Base-by-base conservation (phyloP, 2,797 vertebrate species). In the Uromys caudimaculatus region DNA sequence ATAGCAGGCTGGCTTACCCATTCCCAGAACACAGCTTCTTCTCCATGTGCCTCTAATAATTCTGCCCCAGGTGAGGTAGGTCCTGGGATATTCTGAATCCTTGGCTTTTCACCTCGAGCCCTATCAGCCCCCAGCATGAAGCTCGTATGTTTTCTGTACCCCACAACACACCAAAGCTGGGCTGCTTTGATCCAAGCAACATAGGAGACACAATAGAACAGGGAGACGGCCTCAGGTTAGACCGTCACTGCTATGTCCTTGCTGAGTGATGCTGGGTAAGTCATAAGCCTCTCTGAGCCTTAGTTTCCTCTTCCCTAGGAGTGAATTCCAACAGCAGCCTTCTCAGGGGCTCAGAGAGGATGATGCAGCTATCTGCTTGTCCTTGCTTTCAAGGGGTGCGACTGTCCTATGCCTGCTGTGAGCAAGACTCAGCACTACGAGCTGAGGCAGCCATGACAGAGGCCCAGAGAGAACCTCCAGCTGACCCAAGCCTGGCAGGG, bases 391-490 rank as follows among this genome's bases (percentile, higher is more conserved):
- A 52, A 84, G 75, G 7, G 38, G 50, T 8, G 38, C 23, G 8
- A 41, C 4, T 16, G 32, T n/a, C 44, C 54, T 0, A 0, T 5
- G 12, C 3, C 64, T 17, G 29, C 62, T 52, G 50, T 44, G 4
- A 3, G 84, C 2, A 0, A 23, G 0, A 21, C 0, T 13, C 54
- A 75, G 54, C 17, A 19, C 47, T 14, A 0, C 3, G 44, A 29
- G 6, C 35, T 3, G 27, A 64, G 50, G 24, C 1, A 1, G 32
- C n/a, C 89, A 8, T 6, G 23, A 50, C 1, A 4, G 9, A 21
- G 78, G 71, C 17, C 79, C 54, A 3, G 79, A 24, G 24, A 16
- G 12, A 1, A 9, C 19, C 56, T 44, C 35, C 0, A 41, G 67
- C n/a, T 62, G 67, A 81, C 13, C 12, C 1, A 8, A 50, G 64